These are phyloP conservation scores for Lysandra coridon DNA, from an alignment of 2,888 invertebrate species.

Conservation along the genomic window DNA sequence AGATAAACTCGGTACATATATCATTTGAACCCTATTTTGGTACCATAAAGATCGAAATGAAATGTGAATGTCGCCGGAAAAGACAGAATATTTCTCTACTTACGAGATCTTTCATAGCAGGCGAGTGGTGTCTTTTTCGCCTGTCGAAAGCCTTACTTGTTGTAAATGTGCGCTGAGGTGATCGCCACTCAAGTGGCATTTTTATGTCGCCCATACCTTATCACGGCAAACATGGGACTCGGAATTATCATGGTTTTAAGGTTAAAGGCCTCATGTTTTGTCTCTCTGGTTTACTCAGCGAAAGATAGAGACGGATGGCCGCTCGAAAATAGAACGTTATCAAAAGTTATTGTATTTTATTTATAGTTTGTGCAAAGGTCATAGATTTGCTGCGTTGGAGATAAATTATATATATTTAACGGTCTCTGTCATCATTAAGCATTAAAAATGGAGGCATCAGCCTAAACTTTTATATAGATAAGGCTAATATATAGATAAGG, in stretches of 20 bases:
- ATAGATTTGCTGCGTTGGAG: constrained; percentile 1
- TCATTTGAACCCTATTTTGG: no score
- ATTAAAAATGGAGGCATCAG: not conserved
- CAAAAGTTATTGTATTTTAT: constrained; percentile 19
- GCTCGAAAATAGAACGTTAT: constrained; percentile 26
- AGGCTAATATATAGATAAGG: not conserved
- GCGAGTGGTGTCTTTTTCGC: not conserved
- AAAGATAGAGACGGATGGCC: constrained; percentile 9
- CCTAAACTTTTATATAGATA: not conserved
- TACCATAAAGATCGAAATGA: no score
- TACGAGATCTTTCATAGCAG: not conserved
- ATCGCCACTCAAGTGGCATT: constrained; percentile 37
- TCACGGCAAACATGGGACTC: constrained; percentile 38
- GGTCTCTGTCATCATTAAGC: not conserved
- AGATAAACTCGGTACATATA: no score
- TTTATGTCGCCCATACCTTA: constrained; percentile 36
- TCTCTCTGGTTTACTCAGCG: constrained; percentile 10
- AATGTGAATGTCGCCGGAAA: no score
- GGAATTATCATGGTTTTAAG: constrained; percentile 32
- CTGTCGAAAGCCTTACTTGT: no score
- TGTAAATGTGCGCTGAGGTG: constrained; percentile 3
- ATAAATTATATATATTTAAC: not conserved
- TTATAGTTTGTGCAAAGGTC: constrained; percentile 14
- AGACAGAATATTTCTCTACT: no score
- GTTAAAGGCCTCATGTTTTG: constrained; percentile 30